Evolutionary conservation across 2,113 vertebrate species (phyloP).

Genomic region (Spilogale gracilis): DNA sequence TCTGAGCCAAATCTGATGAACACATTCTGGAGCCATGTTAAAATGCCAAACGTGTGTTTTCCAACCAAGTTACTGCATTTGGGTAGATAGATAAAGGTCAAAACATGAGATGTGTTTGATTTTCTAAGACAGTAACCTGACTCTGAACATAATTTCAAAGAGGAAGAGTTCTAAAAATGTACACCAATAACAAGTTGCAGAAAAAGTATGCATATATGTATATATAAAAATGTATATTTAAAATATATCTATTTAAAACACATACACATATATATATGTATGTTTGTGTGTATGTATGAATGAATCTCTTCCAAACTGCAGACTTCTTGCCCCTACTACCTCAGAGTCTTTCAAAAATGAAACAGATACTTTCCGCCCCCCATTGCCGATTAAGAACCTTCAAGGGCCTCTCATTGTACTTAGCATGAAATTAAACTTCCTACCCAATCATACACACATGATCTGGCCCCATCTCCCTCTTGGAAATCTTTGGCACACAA

Average conservation of each 20-base stretch:
- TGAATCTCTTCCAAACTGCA: background rate
- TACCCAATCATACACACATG: background rate
- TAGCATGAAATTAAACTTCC: background rate
- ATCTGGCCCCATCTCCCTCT: background rate
- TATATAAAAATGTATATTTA: background rate
- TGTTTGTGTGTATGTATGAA: conserved; percentile 24
- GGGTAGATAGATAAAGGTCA: background rate
- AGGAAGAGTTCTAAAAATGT: conserved; percentile 12
- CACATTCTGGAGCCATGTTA: conserved; percentile 20
- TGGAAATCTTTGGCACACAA: background rate
- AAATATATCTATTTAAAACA: too few relatives aligned
- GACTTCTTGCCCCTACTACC: background rate
- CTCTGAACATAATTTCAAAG: conserved; percentile 36
- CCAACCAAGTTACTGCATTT: background rate
- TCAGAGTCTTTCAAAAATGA: conserved; percentile 22
- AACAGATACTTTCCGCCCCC: background rate
- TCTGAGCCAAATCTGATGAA: conserved; percentile 32
- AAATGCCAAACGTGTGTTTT: conserved; percentile 49
- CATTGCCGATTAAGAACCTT: background rate
- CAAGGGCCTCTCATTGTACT: background rate
- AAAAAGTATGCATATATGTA: background rate
- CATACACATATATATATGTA: background rate
- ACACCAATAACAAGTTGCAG: background rate
- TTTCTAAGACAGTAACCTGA: conserved; percentile 23
- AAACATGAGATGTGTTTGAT: conserved; percentile 48